These are phyloP conservation scores for Siniperca obscura DNA, from an alignment of 2,797 vertebrate genomes.

Conservation along the genomic window DNA sequence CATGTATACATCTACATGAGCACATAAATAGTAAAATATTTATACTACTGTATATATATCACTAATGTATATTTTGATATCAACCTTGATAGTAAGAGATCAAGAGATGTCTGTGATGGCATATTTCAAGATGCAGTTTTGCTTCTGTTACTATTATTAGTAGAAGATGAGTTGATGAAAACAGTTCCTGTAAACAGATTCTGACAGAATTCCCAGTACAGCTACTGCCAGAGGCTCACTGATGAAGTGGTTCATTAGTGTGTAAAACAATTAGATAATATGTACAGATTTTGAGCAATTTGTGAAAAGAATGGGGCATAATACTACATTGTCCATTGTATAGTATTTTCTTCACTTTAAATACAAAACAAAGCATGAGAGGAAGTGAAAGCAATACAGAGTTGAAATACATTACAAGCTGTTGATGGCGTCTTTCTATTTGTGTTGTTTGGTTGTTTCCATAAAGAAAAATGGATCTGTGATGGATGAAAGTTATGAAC, in stretches of 20 bases:
- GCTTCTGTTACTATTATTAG: slow-evolving; percentile 21
- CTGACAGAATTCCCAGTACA: slow-evolving; percentile 29
- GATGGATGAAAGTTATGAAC: slow-evolving; percentile 16
- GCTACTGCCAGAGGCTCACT: slow-evolving; percentile 13
- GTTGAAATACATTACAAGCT: slow-evolving; percentile 5
- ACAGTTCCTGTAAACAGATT: slow-evolving; percentile 32
- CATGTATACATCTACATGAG: neutral
- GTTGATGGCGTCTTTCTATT: neutral
- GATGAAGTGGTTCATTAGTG: slow-evolving; percentile 25
- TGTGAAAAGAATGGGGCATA: neutral
- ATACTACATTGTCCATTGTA: neutral
- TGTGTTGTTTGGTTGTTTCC: slow-evolving; percentile 19
- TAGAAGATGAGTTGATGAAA: slow-evolving; percentile 15
- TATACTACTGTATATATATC: neutral
- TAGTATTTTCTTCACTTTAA: slow-evolving; percentile 5
- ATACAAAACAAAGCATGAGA: slow-evolving; percentile 1
- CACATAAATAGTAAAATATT: slow-evolving; percentile 1
- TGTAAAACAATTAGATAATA: slow-evolving; percentile 15
- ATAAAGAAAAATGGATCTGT: slow-evolving; percentile 15
- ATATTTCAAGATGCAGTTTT: slow-evolving; percentile 10
- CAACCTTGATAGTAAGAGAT: neutral
- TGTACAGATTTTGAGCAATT: slow-evolving; percentile 6
- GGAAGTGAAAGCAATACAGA: neutral
- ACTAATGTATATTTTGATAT: neutral
- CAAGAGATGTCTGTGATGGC: neutral